Base-by-base conservation (phyloP, 2,888 invertebrate species). In the Papilio protenor region DNA sequence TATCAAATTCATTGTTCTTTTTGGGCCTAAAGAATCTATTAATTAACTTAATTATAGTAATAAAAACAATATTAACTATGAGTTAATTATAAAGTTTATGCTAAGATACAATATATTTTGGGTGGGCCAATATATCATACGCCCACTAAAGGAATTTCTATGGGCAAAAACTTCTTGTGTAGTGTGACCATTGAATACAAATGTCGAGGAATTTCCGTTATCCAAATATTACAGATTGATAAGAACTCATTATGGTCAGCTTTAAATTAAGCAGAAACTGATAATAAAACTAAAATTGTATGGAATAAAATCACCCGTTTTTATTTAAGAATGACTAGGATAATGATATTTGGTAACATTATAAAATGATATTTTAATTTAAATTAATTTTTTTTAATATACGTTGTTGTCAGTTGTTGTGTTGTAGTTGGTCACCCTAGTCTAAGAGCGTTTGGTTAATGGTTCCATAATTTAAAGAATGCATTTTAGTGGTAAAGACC, bases 41-140 rank as follows among this genome's bases (percentile, higher is more conserved):
- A 69, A 69, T 69, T 69, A 69, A 69, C n/a, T 45, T 12, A 69
- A 69, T 71, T 52, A 52, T 69, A 69, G 66, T 69, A 45, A 69
- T 69, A 69, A 69, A 40, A 69, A 76, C 55, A 57, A 21, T 33
- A 71, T 76, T 71, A 55, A 71, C 33, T 70, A 47, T 57, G 23
- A 70, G 57, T 40, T 76, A 76, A 76, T 71, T 76, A 76, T 76
- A 76, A 45, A 52, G 23, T 77, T 77, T 66, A 77, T 10, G 73
- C 64, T 52, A 52, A 59, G 69, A 57, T 70, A 57, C 47, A 21
- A 23, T n/a, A 55, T 66, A 27, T 71, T 70, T 18, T 71, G 76
- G 61, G 72, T 76, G 72, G 76, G 64, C 73, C 6, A n/a, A 21
- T 77, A 61, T 64, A 77, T 77, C 73, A 73, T 55, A 45, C 77